Evolutionary conservation across 2,113 vertebrate species (phyloP).

Genomic region (Laticauda laticaudata): DNA sequence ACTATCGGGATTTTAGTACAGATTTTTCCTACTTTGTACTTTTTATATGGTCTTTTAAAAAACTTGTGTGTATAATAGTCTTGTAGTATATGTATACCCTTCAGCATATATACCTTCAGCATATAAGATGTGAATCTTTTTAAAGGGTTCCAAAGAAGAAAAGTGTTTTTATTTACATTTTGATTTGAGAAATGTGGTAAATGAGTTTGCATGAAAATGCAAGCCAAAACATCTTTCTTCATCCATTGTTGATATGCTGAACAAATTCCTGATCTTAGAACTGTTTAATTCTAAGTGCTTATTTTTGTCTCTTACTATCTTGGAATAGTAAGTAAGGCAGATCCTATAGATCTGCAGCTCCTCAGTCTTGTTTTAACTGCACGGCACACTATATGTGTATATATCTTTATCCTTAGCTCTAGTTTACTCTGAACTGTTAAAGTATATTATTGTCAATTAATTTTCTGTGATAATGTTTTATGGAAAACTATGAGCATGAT

Average conservation of each 20-base stretch:
- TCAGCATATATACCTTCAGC: neutral
- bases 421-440: neutral
- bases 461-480: neutral
- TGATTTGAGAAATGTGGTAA: neutral
- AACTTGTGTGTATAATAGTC: too few relatives aligned
- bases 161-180: neutral
- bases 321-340: neutral
- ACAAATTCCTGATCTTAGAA: neutral
- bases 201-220: neutral
- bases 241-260: neutral
- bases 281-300: neutral
- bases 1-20: neutral
- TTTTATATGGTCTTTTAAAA: neutral
- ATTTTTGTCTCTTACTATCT: neutral
- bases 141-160: neutral
- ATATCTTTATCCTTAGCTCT: neutral
- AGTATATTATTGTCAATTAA: neutral
- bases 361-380: neutral
- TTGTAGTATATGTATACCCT: neutral
- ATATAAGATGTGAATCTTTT: neutral
- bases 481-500: neutral
- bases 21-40: neutral
- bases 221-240: neutral
- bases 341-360: neutral
- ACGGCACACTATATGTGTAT: neutral